phyloP scores from a whole-genome alignment of 2,888 invertebrate species.

The Callimorpha dominula region DNA sequence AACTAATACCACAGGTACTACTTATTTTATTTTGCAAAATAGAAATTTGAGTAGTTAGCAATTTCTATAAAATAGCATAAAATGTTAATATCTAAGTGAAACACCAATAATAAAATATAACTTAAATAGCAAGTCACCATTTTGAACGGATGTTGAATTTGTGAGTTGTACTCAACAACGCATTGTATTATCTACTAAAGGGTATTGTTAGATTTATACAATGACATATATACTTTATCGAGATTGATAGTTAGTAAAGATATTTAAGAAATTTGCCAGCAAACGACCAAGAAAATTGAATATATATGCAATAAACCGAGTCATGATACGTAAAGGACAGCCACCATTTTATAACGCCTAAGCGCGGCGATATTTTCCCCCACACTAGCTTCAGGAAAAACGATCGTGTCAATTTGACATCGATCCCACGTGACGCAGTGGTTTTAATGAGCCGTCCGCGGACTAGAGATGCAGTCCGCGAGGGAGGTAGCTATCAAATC shows the following conservation, averaged over 20 bases:
- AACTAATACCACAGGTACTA: constrained; percentile 31
- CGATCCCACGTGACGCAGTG: constrained; percentile 91
- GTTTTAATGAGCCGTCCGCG: constrained; percentile 90
- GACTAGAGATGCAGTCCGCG: constrained; percentile 88
- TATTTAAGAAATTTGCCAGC: constrained; percentile 55
- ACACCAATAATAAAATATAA: constrained; percentile 49
- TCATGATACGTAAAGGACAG: constrained; percentile 79
- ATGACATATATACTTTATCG: constrained; percentile 61
- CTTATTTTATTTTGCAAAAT: constrained; percentile 9
- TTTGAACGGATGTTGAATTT: constrained; percentile 86
- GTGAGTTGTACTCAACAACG: constrained; percentile 79
- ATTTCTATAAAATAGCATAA: constrained; percentile 17
- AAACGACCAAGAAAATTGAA: constrained; percentile 62
- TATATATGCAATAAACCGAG: constrained; percentile 75
- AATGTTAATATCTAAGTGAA: constrained; percentile 34
- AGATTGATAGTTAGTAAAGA: constrained; percentile 61
- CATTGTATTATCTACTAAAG: constrained; percentile 70
- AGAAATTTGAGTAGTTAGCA: constrained; percentile 6
- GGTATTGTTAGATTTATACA: constrained; percentile 59
- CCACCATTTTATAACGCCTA: constrained; percentile 87
- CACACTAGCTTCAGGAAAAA: constrained; percentile 85
- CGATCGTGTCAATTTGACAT: constrained; percentile 89
- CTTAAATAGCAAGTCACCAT: constrained; percentile 87
- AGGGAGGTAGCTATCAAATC: constrained; percentile 89
- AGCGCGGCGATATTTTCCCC: constrained; percentile 84